Base-by-base conservation (phyloP, 2,888 invertebrate species). In the Podotricha telesiphe region DNA sequence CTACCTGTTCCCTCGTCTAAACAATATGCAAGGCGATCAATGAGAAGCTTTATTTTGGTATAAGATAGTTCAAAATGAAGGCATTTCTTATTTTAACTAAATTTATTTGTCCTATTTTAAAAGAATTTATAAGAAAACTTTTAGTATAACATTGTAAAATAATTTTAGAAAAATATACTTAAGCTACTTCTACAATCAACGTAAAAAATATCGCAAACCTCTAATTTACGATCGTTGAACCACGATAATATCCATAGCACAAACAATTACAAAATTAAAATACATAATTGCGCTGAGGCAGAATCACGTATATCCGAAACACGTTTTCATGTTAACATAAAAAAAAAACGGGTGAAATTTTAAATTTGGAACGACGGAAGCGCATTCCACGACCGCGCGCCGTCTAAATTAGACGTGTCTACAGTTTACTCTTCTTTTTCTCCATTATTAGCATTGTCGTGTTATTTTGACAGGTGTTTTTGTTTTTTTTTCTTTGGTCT, bases 361-460 rank as follows among this genome's bases (percentile, higher is more conserved):
- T 82, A 83, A 85, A 82, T 73, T 80, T 82, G 82, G 85, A 84
- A 80, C 81, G 79, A 77, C 84, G 86, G 85, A 85, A 86, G 85
- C 80, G 79, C 84, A 86, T 86, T 84, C 85, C 84, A 20, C 68
- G 74, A 68, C 72, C 78, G 79, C 74, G 67, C 80, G 76, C 75
- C 75, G 78, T 79, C 85, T 86, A 86, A 83, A 84, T 85, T 80
- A 79, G 83, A 82, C 80, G 80, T 78, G 77, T 77, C 66, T 63
- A 65, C 68, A 22, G 45, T 64, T 56, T 22, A 17, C 19, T 61
- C 37, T 63, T 62, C 61, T 63, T 67, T 62, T 69, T 34, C 28
- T 45, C 45, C 59, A 59, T 59, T 59, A 61, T 61, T 59, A 22
- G 37, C 37, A 47, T 69, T 51, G 68, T 70, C 45, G 63, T 59